Evolutionary conservation across 2,888 invertebrate species (phyloP).

Genomic region (Tiphia femorata): DNA sequence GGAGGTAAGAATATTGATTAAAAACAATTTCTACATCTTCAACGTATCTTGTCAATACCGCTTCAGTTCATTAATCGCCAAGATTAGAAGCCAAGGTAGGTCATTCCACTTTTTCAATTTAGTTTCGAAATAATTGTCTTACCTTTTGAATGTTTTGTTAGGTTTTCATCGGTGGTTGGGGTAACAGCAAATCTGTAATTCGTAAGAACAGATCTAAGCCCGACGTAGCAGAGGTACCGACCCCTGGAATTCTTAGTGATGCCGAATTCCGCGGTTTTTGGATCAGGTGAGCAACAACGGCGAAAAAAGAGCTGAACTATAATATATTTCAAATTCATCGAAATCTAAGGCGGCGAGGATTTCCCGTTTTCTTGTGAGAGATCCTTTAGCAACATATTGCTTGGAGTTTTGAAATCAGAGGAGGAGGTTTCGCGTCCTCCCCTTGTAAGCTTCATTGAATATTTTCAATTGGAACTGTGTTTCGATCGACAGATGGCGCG

Average conservation of each 20-base stretch:
- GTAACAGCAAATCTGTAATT: constrained; percentile 85
- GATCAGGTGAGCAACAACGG: constrained; percentile 79
- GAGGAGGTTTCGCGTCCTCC: too few species aligned
- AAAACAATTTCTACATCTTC: too few species aligned
- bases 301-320: too few species aligned
- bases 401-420: background rate
- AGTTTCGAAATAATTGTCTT: background rate
- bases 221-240: constrained; percentile 78
- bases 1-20: constrained; percentile 79
- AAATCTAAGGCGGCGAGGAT: too few species aligned
- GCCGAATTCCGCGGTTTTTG: constrained; percentile 88
- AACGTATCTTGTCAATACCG: too few species aligned
- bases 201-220: constrained; percentile 84
- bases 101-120: background rate
- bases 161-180: constrained; percentile 92
- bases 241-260: constrained; percentile 79
- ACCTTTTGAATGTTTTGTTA: constrained; percentile 56
- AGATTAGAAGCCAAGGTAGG: too few species aligned
- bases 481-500: constrained; percentile 48
- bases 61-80: too few species aligned
- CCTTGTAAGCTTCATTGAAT: background rate
- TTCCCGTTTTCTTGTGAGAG: too few species aligned
- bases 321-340: too few species aligned
- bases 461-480: background rate
- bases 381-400: too few species aligned